phyloP scores from a whole-genome alignment of 2,888 invertebrate species.

The Dusona sp. region DNA sequence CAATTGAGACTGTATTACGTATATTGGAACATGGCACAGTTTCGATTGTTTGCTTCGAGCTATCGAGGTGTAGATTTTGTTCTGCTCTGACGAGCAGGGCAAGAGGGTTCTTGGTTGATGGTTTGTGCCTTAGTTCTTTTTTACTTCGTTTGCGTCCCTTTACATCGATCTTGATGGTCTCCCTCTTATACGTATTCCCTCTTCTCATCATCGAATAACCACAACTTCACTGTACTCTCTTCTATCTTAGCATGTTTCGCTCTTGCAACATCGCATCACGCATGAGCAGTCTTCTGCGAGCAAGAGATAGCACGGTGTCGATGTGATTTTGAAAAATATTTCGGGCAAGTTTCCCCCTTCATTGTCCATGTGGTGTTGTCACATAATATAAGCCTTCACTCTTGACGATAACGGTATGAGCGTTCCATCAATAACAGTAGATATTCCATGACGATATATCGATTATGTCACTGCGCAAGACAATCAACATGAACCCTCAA shows the following conservation, averaged over 20 bases:
- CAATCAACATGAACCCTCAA: slow-evolving; percentile 3
- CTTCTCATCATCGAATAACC: slow-evolving; percentile 15
- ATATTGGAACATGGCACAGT: slow-evolving; percentile 18
- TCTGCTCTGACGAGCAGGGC: slow-evolving; percentile 34
- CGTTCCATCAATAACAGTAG: slow-evolving; percentile 11
- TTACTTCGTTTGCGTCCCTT: slow-evolving; percentile 18
- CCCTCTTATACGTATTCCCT: neutral
- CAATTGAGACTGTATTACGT: neutral
- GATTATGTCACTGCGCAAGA: slow-evolving; percentile 17
- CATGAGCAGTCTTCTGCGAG: neutral
- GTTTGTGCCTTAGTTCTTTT: slow-evolving; percentile 33
- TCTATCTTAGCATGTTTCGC: slow-evolving; percentile 22
- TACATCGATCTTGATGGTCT: neutral
- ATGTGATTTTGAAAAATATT: slow-evolving; percentile 28
- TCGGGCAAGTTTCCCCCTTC: neutral
- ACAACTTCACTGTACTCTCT: neutral
- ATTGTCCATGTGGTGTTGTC: neutral
- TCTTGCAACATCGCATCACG: slow-evolving; percentile 10
- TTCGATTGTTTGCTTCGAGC: slow-evolving; percentile 53
- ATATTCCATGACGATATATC: slow-evolving; percentile 20
- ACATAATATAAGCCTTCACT: neutral
- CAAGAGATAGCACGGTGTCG: neutral
- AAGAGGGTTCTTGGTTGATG: slow-evolving; percentile 37
- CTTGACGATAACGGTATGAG: neutral
- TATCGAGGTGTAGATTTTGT: slow-evolving; percentile 38